Evolutionary conservation across 2,797 vertebrate species (phyloP), one percentile per base, ranked within the genome.

Genomic region (Ispidina picta): DNA sequence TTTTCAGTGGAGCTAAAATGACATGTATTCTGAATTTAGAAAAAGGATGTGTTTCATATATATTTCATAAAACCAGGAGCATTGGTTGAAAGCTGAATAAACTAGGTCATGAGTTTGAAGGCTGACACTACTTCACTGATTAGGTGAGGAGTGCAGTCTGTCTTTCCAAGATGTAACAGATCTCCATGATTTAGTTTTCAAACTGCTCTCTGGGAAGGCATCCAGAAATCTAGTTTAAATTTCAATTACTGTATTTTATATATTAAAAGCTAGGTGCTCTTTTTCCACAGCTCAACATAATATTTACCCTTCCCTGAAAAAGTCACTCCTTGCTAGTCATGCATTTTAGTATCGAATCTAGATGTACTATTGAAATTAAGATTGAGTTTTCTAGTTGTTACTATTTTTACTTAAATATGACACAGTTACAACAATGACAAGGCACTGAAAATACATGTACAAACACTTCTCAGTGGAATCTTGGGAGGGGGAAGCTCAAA

Each of bases 1-100:
- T 95, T 95, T 96, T 80, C 89, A 94, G 89, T 55, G 79, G 68
- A 96, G 78, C 66, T 48, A 37, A 95, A 93, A 88, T 73, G 58
- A 79, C 68, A 88, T 35, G 28, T 88, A 92, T 95, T 94, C 97
- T 95, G 80, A 65, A 66, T 63, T 89, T 54, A 73, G 73, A 93
- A 94, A 91, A 93, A 73, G 70, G 59, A 71, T 46, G 41, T 83
- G 72, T 78, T 93, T 87, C 54, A 93, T 72, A 82, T 93, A 77
- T 94, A 93, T 84, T 96, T 86, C 84, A 95, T 96, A 92, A 91
- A 95, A 31, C 8, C 55, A 70, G 81, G 51, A 83, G 71, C 63
- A 37, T 49, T 74, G 66, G 60, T 93, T 93, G 76, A 93, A 96
- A 94, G 83, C 86, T 85, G 86, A 86, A 75, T 62, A 77, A 97